Conservation (phyloP, 2,888 invertebrate genomes). For the Lepidonotus clava region DNA sequence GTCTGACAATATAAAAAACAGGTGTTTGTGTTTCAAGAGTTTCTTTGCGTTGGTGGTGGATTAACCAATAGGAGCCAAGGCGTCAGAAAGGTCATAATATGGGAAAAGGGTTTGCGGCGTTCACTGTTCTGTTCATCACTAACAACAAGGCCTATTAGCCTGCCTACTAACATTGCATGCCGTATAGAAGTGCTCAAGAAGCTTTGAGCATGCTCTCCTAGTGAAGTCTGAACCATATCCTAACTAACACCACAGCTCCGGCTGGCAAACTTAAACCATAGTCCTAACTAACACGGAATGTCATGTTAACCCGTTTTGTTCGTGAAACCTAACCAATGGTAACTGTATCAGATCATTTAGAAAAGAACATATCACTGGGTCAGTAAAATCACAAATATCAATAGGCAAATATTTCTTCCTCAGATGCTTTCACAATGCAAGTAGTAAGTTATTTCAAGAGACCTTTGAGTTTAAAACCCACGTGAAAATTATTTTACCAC, state of each 20-base stretch:
- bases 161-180: conserved; percentile 51
- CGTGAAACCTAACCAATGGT: conserved; percentile 25
- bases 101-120: conserved; percentile 11
- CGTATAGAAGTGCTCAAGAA: conserved; percentile 32
- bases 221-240: conserved; percentile 36
- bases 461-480: conserved; percentile 13
- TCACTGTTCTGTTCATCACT: conserved; percentile 41
- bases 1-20: too few species aligned
- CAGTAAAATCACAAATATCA: neutral
- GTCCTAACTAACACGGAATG: conserved; percentile 51
- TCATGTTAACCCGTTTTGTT: conserved; percentile 36
- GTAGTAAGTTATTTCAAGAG: neutral
- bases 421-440: neutral
- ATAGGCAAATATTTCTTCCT: conserved; percentile 29
- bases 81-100: conserved; percentile 38
- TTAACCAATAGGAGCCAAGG: conserved; percentile 43
- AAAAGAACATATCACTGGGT: conserved; percentile 2
- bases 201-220: conserved; percentile 46
- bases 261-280: conserved; percentile 14
- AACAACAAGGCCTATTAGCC: conserved; percentile 45
- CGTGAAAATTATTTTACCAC: conserved; percentile 33
- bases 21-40: too few species aligned
- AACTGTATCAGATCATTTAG: neutral
- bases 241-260: conserved; percentile 47
- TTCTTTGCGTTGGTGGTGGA: too few species aligned